phyloP scores from a whole-genome alignment of 92 coral and sea anemone species.

The Blastomussa wellsi region DNA sequence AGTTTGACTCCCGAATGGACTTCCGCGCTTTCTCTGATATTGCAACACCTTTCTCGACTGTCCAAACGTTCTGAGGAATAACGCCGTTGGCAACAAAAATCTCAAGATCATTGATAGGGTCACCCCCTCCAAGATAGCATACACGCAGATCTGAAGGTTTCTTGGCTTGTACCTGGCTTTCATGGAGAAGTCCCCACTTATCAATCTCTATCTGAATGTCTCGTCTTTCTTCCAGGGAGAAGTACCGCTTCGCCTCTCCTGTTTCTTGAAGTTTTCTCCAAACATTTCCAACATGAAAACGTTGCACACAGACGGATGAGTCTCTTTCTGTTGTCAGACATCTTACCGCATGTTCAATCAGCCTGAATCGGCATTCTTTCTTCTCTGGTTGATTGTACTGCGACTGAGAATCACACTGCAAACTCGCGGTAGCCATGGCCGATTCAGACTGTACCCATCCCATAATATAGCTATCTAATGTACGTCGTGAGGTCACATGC shows the following conservation, averaged over 20 bases:
- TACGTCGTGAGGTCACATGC: no score
- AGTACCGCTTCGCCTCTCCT: background rate
- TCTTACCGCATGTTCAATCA: slow-evolving; percentile 17
- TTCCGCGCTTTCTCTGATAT: slow-evolving; percentile 4
- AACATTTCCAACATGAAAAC: slow-evolving; percentile 29
- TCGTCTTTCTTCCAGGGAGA: background rate
- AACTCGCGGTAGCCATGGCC: no score
- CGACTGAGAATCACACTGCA: background rate
- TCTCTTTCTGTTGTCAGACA: slow-evolving; percentile 24
- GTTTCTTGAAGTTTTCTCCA: slow-evolving; percentile 17
- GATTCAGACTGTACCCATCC: no score
- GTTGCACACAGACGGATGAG: slow-evolving; percentile 40
- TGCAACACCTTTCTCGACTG: slow-evolving; percentile 43
- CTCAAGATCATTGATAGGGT: slow-evolving; percentile 46
- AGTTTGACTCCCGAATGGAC: background rate
- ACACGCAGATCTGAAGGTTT: slow-evolving; percentile 47
- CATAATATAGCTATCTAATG: no score
- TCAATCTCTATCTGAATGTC: background rate
- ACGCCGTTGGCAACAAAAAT: slow-evolving; percentile 46
- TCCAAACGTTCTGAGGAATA: slow-evolving; percentile 57
- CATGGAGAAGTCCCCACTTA: slow-evolving; percentile 25
- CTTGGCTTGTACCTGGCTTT: slow-evolving; percentile 21
- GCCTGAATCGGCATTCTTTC: background rate
- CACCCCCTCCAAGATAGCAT: slow-evolving; percentile 55
- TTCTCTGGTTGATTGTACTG: background rate